Base-by-base conservation (phyloP, 2,113 vertebrate genomes). In the Cephalopholis sonnerati region DNA sequence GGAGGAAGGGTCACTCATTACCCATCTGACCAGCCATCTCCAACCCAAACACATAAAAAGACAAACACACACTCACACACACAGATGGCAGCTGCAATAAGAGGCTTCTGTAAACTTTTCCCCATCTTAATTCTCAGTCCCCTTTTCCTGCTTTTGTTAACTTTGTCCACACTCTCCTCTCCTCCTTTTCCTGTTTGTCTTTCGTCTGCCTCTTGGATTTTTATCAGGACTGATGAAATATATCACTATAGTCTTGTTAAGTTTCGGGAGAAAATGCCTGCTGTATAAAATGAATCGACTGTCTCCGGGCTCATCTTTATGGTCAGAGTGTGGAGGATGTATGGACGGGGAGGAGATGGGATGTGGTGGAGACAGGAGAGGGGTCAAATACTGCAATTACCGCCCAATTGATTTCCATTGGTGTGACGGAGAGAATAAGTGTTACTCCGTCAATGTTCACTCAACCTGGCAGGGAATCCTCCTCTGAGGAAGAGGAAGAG, bases 301-400 rank as follows among this genome's bases (percentile, higher is more conserved):
- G 79, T 69, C 80, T 83, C 74, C 5, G 77, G 36, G 68, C 79
- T 87, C 82, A 50, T 89, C 86, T 88, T 91, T 83, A 86, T 65
- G 68, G 84, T 80, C 53, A 20, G 68, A 74, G 68, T 70, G 79
- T 61, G 69, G 57, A 78, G 84, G 65, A 79, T 85, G 75, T 80
- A 68, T 79, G 80, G 85, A 83, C 64, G 22, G 79, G 71, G 67
- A 74, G 74, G 77, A 85, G 88, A 85, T 86, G 86, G 79, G 86
- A 85, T 81, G 89, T n/a, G 86, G 74, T 74, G 86, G 77, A 86
- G 84, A 92, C 46, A 82, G 71, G 72, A 90, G 77, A 87, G 82
- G 88, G 91, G 93, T 94, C 91, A 94, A 94, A 93, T 83, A 92
- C 92, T 91, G 93, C 93, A 94, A 93, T 94, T 93, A 93, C 90